A percentile compares a stretch with the other conserved stretches of the same genome.
Evolutionary conservation across 2,888 invertebrate species (phyloP).

Genomic region (Tricholauxania praeusta): DNA sequence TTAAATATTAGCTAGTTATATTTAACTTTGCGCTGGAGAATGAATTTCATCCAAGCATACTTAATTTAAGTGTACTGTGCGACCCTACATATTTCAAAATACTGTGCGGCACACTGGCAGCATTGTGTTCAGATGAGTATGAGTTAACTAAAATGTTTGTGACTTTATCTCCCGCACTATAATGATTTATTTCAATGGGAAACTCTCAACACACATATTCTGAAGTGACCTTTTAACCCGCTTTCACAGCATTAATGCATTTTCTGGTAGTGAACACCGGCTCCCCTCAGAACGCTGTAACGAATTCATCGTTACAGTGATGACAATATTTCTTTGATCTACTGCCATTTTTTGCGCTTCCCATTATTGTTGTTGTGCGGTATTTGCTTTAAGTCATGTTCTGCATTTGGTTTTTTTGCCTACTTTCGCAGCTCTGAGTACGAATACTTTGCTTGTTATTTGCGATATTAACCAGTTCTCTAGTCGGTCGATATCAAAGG

Average conservation of each 20-base stretch:
- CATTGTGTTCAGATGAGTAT: no score
- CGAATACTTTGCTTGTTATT: constrained; percentile 45
- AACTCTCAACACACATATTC: no score
- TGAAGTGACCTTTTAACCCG: no score
- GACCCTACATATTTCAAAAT: no score
- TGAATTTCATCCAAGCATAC: no score
- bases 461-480: constrained; percentile 61
- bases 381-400: constrained; percentile 27
- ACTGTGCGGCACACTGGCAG: no score
- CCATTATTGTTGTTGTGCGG: constrained; percentile 17
- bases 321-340: constrained; percentile 39
- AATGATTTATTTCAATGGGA: no score
- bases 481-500: constrained; percentile 65
- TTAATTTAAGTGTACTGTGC: no score
- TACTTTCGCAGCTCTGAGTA: constrained; percentile 38
- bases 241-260: neutral
- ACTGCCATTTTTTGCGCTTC: constrained; percentile 36
- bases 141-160: no score
- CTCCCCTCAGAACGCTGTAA: constrained; percentile 10
- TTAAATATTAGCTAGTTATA: no score
- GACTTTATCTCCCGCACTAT: no score
- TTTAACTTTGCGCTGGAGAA: no score
- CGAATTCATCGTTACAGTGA: constrained; percentile 35
- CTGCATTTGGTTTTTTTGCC: constrained; percentile 36
- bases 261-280: neutral